These are phyloP conservation scores for Quiscalus mexicanus DNA, from an alignment of 2,113 vertebrate species.

Conservation along the genomic window DNA sequence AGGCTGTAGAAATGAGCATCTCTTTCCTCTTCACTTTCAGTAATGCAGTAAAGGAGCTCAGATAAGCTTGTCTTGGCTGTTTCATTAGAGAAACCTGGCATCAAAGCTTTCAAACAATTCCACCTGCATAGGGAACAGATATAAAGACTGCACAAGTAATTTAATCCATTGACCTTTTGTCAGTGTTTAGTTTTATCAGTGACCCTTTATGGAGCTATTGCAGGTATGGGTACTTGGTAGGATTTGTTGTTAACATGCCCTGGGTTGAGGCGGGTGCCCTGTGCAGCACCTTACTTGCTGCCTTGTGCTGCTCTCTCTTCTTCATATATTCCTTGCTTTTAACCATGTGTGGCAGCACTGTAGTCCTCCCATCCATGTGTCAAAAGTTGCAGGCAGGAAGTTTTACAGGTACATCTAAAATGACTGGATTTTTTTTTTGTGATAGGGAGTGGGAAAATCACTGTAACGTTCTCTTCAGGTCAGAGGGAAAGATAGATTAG, in stretches of 20 bases:
- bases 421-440: not conserved
- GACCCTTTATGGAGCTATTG: not conserved
- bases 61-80: not conserved
- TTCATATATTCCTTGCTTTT: not conserved
- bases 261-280: not conserved
- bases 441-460: not conserved
- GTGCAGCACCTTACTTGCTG: not conserved
- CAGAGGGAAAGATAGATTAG: not conserved
- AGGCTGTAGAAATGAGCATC: not conserved
- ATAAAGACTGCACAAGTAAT: not conserved
- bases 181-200: not conserved
- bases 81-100: not conserved
- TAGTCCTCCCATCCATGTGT: not conserved
- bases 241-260: not conserved
- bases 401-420: not conserved
- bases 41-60: not conserved
- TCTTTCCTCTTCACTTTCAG: not conserved
- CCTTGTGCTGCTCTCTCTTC: not conserved
- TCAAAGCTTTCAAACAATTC: not conserved
- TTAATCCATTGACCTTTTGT: not conserved
- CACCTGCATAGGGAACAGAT: not conserved
- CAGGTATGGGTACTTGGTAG: rapidly evolving
- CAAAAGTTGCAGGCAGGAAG: not conserved
- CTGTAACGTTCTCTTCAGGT: not conserved
- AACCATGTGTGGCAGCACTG: not conserved